Evolutionary conservation across 2,888 invertebrate species (phyloP).

Genomic region (Harpalus rufipes): DNA sequence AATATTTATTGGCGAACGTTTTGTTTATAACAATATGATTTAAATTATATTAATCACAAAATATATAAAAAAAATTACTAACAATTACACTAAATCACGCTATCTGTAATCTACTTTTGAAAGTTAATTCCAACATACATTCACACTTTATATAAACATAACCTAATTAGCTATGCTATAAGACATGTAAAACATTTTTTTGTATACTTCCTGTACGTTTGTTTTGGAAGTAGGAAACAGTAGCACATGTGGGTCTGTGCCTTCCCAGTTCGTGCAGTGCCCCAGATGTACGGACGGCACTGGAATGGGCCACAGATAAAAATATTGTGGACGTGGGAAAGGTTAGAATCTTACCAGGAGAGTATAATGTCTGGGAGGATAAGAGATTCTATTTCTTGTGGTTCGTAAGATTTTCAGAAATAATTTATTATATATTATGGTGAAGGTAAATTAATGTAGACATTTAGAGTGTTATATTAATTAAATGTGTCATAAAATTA

Average conservation of each 20-base stretch:
- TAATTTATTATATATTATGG: no score
- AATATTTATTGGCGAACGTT: no score
- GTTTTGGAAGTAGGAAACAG: constrained; percentile 32
- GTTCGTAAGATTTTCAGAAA: constrained; percentile 14
- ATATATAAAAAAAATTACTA: no score
- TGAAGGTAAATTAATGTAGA: no score
- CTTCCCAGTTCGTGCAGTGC: constrained; percentile 53
- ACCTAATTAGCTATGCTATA: background rate
- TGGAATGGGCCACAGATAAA: constrained; percentile 47
- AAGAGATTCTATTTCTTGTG: constrained; percentile 59
- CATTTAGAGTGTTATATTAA: no score
- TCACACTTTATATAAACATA: no score
- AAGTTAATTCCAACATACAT: no score
- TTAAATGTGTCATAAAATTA: no score
- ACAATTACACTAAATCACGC: no score
- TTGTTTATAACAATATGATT: no score
- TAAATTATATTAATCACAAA: no score
- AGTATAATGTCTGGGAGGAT: constrained; percentile 64
- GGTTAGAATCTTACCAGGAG: constrained; percentile 23
- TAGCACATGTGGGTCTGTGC: constrained; percentile 37
- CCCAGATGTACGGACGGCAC: constrained; percentile 43
- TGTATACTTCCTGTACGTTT: constrained; percentile 13
- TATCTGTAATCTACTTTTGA: no score
- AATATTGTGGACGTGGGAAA: constrained; percentile 26
- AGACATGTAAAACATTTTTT: background rate